Evolutionary conservation across 2,888 invertebrate genomes (phyloP).

Genomic region (Formica aserva): DNA sequence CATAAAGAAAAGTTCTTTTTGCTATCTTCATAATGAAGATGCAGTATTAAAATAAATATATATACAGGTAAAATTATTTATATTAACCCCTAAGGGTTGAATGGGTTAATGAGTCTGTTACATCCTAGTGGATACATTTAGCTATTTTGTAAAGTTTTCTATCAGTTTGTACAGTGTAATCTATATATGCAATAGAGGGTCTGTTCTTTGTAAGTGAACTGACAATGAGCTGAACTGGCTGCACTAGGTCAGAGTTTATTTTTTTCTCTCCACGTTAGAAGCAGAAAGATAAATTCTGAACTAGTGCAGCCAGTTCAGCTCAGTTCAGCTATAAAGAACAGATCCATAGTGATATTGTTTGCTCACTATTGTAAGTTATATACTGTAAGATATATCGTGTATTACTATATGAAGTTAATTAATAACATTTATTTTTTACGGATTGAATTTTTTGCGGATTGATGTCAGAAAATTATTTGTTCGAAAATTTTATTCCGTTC

Average conservation of each 20-base stretch:
- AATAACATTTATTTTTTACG: constrained; percentile 24
- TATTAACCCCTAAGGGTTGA: constrained; percentile 1
- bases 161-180: constrained; percentile 54
- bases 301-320: no score
- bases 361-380: constrained; percentile 48
- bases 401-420: constrained; percentile 11
- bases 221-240: no score
- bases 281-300: no score
- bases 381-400: constrained; percentile 34
- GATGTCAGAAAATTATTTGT: constrained; percentile 15
- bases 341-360: constrained; percentile 34
- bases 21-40: constrained; percentile 28
- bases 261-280: no score
- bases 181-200: constrained; percentile 32
- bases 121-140: constrained; percentile 37
- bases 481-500: neutral
- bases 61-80: constrained; percentile 29
- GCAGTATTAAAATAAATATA: neutral
- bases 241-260: no score
- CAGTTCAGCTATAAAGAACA: no score
- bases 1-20: constrained; percentile 6
- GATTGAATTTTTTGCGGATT: constrained; percentile 2
- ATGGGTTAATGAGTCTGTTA: constrained; percentile 38
- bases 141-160: constrained; percentile 51
- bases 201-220: no score